These are phyloP conservation scores for Neoitamus cyanurus DNA, from an alignment of 2,888 invertebrate species.

Conservation along the genomic window DNA sequence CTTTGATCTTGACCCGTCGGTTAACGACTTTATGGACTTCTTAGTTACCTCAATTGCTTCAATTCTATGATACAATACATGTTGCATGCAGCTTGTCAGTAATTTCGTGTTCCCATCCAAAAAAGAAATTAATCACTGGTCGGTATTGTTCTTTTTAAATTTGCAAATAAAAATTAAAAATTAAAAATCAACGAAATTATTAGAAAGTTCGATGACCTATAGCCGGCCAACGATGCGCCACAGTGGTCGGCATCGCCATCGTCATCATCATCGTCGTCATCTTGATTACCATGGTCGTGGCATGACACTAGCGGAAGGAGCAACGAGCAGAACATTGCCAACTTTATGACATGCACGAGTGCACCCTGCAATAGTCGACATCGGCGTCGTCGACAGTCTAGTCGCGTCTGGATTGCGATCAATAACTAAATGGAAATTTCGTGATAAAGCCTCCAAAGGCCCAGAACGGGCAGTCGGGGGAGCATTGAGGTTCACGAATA, in stretches of 20 bases:
- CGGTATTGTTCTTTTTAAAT: no score
- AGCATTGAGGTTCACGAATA: neutral
- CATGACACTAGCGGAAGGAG: neutral
- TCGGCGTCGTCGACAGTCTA: neutral
- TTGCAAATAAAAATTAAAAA: no score
- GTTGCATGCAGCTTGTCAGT: no score
- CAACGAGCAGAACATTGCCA: neutral
- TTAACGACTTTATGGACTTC: no score
- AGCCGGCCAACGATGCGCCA: neutral
- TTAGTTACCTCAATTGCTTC: no score
- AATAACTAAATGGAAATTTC: constrained; percentile 21
- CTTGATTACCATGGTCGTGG: neutral
- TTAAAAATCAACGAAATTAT: neutral
- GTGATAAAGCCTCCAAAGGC: neutral
- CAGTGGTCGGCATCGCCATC: neutral
- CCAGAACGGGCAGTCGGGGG: neutral
- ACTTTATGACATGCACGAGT: constrained; percentile 28
- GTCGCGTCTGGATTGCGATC: constrained; percentile 18
- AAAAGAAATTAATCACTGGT: no score
- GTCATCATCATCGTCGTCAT: neutral
- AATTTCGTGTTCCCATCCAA: no score
- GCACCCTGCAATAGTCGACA: neutral
- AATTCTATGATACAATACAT: no score
- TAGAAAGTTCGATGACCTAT: neutral
- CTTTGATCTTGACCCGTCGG: no score